A percentile compares a stretch with the other conserved stretches of the same genome.
phyloP scores from a whole-genome alignment of 2,797 vertebrate genomes.

The Hypotaenidia okinawae region DNA sequence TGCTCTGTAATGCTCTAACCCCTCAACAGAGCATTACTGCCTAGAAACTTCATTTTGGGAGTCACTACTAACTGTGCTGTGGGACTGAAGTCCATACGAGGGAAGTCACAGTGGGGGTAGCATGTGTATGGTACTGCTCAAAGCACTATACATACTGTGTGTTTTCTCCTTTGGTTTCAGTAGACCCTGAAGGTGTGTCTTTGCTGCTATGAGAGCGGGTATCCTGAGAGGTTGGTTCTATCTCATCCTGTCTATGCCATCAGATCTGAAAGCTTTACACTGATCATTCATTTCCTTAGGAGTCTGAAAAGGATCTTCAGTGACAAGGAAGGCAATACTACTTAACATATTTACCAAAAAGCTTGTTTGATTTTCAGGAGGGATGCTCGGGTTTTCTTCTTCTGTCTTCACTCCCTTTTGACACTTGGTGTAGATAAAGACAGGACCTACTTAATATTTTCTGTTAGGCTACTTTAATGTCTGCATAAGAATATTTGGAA shows the following conservation, averaged over 20 bases:
- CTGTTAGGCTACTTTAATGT: neutral
- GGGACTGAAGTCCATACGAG: neutral
- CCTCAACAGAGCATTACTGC: neutral
- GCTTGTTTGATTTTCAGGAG: neutral
- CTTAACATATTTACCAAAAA: neutral
- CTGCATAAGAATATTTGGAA: neutral
- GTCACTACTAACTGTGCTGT: neutral
- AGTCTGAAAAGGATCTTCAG: neutral
- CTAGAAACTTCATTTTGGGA: neutral
- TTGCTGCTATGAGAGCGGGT: neutral
- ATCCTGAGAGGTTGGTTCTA: neutral
- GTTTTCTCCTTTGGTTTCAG: neutral
- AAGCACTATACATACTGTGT: accelerated
- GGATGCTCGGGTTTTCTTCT: neutral
- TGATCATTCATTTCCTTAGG: neutral
- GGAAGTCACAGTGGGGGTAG: neutral
- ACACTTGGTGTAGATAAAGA: neutral
- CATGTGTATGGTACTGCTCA: neutral
- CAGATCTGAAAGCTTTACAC: neutral
- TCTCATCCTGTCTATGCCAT: accelerated
- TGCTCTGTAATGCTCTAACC: neutral
- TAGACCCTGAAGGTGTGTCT: neutral
- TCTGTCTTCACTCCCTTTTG: neutral
- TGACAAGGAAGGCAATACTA: neutral
- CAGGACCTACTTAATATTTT: neutral